Conservation (phyloP, 2,113 vertebrate species). For the Daubentonia madagascariensis region DNA sequence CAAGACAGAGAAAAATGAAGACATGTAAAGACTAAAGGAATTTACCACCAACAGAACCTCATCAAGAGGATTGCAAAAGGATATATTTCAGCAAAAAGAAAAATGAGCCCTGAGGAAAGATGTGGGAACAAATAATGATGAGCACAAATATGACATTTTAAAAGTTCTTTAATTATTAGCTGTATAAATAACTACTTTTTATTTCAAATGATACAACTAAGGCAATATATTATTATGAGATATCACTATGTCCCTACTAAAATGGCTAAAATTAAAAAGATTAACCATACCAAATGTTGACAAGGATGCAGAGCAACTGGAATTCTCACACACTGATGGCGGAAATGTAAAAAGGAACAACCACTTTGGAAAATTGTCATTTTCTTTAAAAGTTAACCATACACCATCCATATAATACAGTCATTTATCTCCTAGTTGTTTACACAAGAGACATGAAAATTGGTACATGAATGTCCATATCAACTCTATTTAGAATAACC, state of each 20-base stretch:
- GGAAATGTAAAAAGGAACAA: not conserved
- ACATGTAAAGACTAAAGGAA: not conserved
- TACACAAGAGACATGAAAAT: not conserved
- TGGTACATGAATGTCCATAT: not conserved
- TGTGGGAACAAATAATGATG: not conserved
- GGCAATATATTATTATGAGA: not conserved
- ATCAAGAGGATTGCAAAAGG: not conserved
- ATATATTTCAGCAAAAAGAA: not conserved
- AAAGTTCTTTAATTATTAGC: not conserved
- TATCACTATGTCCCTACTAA: not conserved
- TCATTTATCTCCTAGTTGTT: not conserved
- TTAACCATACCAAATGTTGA: not conserved
- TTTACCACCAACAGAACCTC: not conserved
- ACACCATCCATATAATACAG: not conserved
- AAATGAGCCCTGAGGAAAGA: not conserved
- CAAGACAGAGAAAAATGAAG: not conserved
- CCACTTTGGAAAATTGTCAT: not conserved
- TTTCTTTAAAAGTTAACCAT: not conserved
- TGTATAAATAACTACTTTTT: not conserved
- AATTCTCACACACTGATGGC: not conserved
- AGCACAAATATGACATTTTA: not conserved
- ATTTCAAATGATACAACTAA: conserved; percentile 21
- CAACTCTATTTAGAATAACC: not conserved
- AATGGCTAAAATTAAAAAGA: not conserved
- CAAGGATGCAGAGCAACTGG: not conserved